Percentiles rank a stretch among this genome's conserved stretches.
phyloP scores from a whole-genome alignment of 2,797 vertebrate species.

The Aplochiton taeniatus region DNA sequence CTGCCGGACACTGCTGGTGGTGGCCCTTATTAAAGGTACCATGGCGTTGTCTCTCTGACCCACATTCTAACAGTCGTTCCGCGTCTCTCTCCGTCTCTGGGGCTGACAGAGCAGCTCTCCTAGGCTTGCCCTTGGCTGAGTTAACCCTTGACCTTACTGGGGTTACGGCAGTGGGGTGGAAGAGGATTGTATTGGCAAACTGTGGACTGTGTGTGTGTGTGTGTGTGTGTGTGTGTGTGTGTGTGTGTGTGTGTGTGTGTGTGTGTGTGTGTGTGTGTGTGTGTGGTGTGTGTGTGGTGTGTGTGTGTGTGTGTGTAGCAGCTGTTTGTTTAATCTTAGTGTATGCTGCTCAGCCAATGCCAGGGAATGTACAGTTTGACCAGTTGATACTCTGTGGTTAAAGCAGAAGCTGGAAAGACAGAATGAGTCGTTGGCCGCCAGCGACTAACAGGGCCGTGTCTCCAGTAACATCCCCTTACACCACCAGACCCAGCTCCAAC shows the following conservation, averaged over 20 bases:
- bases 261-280: too few relatives aligned
- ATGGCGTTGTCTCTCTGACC: conserved; percentile 62
- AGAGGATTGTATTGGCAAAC: background rate
- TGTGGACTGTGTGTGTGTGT: background rate
- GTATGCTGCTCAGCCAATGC: too few relatives aligned
- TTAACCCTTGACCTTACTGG: conserved; percentile 47
- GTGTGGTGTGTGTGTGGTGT: too few relatives aligned
- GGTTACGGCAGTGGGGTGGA: background rate
- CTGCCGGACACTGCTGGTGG: conserved; percentile 25
- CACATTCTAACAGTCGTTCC: conserved; percentile 51
- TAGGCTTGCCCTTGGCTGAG: conserved; percentile 36
- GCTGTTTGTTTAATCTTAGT: too few relatives aligned
- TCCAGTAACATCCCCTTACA: too few relatives aligned
- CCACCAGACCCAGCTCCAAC: too few relatives aligned
- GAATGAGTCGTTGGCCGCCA: too few relatives aligned
- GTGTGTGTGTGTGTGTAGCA: too few relatives aligned
- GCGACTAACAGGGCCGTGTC: too few relatives aligned
- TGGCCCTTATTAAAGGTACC: conserved; percentile 46
- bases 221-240: conserved; percentile 15
- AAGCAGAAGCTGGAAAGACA: too few relatives aligned
- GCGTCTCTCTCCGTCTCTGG: conserved; percentile 17
- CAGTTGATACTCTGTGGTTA: too few relatives aligned
- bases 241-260: conserved; percentile 18
- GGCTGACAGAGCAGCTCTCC: conserved; percentile 50
- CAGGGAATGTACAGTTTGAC: too few relatives aligned